Base-by-base conservation (phyloP, 2,797 vertebrate genomes). In the Staurois parvus region DNA sequence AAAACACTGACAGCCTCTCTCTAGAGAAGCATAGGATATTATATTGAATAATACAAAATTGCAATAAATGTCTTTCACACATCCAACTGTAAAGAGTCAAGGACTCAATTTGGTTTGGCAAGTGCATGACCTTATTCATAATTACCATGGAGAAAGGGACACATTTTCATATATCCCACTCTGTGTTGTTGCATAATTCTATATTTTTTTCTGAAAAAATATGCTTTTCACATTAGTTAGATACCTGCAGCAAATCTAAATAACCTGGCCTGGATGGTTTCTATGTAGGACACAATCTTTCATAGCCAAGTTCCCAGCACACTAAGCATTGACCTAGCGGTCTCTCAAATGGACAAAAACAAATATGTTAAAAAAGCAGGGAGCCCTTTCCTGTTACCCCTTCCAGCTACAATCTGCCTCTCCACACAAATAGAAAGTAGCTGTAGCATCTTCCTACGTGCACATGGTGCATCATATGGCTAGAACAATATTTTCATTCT, bases 61-160 rank as follows among this genome's bases (percentile, higher is more conserved):
- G 79, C 79, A 72, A 81, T 62, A 81, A 64, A 81, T 73, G 69
- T 73, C 79, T 81, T 29, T 28, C 79, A 37, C 72, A 40, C 32
- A 42, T 32, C 26, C 52, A 81, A 69, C 56, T 81, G 52, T 66
- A 40, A 72, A 40, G 28, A 59, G 52, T 17, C 48, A 30, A 73
- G 40, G 30, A 29, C 17, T 72, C 40, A 73, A 59, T 42, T 19
- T 81, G 48, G 17, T 72, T 34, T 37, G 37, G 26, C 68, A 72
- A 56, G n/a, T 69, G 56, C 34, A 72, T 40, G 69, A 66, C 26
- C 64, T 29, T 64, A 28, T 40, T 28, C 56, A n/a, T 28, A 81
- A 73, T 72, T 81, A 73, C 32, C 15, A 42, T 2, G 9, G 24
- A 64, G 37, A 28, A 73, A 17, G 30, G 4, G n/a, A 66, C 12